These are phyloP conservation scores for Galagoides demidoff DNA, from an alignment of 2,797 vertebrate genomes.

Conservation along the genomic window DNA sequence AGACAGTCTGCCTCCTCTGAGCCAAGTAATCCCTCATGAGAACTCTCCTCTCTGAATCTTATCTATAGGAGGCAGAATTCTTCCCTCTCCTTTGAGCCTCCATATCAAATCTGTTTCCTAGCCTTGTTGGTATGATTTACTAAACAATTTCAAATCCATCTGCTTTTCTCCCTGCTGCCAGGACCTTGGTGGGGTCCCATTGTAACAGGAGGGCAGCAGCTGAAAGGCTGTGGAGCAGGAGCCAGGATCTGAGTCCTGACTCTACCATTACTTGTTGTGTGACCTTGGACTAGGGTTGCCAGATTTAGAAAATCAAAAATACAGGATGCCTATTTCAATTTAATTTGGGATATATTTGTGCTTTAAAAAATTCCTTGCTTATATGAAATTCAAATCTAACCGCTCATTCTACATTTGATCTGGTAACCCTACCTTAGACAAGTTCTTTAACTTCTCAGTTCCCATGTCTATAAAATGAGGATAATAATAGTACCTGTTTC, in stretches of 20 bases:
- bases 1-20: not conserved
- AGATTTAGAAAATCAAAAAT: slow-evolving; percentile 22
- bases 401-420: slow-evolving; percentile 67
- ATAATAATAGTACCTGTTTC: not conserved
- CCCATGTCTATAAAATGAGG: not conserved
- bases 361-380: slow-evolving; percentile 47
- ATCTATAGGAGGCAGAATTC: not conserved
- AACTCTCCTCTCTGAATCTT: not conserved
- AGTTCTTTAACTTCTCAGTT: slow-evolving; percentile 43
- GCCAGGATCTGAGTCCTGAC: not conserved
- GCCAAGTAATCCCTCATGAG: not conserved
- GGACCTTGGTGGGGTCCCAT: not conserved
- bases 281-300: not conserved
- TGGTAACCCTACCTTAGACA: slow-evolving; percentile 36
- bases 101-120: not conserved
- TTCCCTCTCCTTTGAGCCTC: not conserved
- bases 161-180: not conserved
- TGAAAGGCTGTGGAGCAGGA: not conserved
- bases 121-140: slow-evolving; percentile 37
- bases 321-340: slow-evolving; percentile 37
- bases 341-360: slow-evolving; percentile 42
- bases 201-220: not conserved
- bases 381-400: slow-evolving; percentile 73
- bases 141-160: slow-evolving; percentile 38
- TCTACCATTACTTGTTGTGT: not conserved